phyloP scores from a whole-genome alignment of 1,140 invertebrate species.

The Palaemon carinicauda region DNA sequence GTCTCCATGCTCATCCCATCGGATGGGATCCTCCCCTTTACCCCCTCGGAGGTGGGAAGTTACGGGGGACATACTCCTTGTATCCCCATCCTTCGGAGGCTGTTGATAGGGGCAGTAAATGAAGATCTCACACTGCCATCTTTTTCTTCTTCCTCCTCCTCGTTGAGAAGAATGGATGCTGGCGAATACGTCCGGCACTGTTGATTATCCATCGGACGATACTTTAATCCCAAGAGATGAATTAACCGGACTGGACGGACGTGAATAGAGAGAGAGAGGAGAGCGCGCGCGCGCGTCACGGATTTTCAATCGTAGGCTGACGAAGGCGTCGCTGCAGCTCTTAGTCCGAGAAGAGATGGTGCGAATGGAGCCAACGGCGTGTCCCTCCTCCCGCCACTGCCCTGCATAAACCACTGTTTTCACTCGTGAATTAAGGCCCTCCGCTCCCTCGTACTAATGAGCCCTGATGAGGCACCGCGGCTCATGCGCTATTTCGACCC shows the following conservation, averaged over 20 bases:
- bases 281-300: neutral
- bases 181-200: neutral
- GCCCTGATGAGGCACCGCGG: neutral
- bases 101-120: too few species aligned
- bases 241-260: too few species aligned
- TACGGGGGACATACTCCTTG: too few species aligned
- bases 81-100: too few species aligned
- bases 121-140: too few species aligned
- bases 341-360: neutral
- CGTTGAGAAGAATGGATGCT: neutral
- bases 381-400: slow-evolving; percentile 34
- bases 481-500: neutral
- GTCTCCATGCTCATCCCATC: too few species aligned
- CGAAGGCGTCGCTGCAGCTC: neutral
- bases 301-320: too few species aligned
- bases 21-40: too few species aligned
- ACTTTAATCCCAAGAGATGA: neutral
- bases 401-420: slow-evolving; percentile 48
- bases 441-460: slow-evolving; percentile 32
- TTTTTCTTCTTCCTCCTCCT: too few species aligned
- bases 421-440: slow-evolving; percentile 46
- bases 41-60: too few species aligned
- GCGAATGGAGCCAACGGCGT: neutral
- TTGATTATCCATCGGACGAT: neutral
- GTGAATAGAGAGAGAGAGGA: neutral